Evolutionary conservation across 2,797 vertebrate genomes (phyloP), one percentile per base, ranked within the genome.

Genomic region (Aldrovandia affinis): DNA sequence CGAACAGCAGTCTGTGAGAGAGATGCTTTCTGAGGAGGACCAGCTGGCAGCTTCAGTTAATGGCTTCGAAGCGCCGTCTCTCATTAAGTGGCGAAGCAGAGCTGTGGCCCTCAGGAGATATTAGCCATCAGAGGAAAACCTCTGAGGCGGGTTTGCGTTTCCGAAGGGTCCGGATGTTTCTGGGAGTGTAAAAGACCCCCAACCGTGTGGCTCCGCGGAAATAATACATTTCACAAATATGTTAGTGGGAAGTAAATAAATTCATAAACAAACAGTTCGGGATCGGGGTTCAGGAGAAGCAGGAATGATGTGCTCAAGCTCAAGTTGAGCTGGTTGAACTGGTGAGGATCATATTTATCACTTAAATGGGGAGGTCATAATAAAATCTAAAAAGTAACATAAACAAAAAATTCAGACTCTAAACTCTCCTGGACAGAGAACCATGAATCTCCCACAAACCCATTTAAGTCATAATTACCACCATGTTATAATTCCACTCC

Each of bases 11-110:
- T 81, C 86, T 82, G 65, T 83, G 44, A 57, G 57, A 57, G 52
- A 57, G 70, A 39, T 36, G 84, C 86, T 87, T 89, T 88, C 87
- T 88, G 90, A 87, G 87, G 85, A 91, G 88, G 83, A 89, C 89
- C 52, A 87, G 83, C 79, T 4, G 88, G 87, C 89, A 77, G 86
- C 92, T 91, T 93, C 92, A 92, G 92, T 93, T 92, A 93, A 93
- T 86, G 89, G 91, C 89, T 94, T 94, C 90, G 88, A 94, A 94
- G 94, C 44, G 91, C 90, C 93, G 91, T 86, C 89, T 91, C 90
- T 92, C 90, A 94, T 94, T 93, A 93, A 90, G 90, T 86, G 36
- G 12, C 88, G 86, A 90, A 86, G 89, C 86, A 80, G 86, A 86
- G 80, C 81, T 80, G 80, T 20, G 33, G 22, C 83, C 80, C 80